phyloP scores from a whole-genome alignment of 2,113 vertebrate genomes.

The Vombatus ursinus region DNA sequence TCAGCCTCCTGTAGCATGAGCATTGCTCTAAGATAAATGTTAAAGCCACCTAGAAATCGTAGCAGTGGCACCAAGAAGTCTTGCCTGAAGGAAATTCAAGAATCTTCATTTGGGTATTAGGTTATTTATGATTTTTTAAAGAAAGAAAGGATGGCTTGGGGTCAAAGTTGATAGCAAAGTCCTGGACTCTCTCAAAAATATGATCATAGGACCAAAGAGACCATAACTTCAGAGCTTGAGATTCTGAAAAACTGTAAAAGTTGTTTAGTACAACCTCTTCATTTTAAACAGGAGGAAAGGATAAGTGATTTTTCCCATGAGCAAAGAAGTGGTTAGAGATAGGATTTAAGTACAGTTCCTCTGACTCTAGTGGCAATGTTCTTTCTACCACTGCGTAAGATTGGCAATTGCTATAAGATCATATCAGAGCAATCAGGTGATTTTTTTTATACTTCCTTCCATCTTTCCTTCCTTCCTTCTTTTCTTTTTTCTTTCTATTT shows the following conservation, averaged over 20 bases:
- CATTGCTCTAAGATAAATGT: not conserved
- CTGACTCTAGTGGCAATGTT: not conserved
- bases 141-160: not conserved
- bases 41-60: not conserved
- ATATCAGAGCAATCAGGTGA: not conserved
- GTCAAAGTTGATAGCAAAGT: not conserved
- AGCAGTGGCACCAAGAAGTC: not conserved
- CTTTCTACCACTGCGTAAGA: too few relatives aligned
- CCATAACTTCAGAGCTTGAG: not conserved
- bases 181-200: not conserved
- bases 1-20: not conserved
- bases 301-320: not conserved
- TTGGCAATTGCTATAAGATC: too few relatives aligned
- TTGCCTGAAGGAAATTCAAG: not conserved
- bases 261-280: not conserved
- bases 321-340: not conserved
- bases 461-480: too few relatives aligned
- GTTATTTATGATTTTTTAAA: not conserved
- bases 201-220: not conserved
- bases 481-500: too few relatives aligned
- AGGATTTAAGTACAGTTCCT: not conserved
- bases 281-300: not conserved
- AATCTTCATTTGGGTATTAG: not conserved
- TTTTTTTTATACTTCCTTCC: too few relatives aligned
- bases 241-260: too few relatives aligned